Conservation (phyloP, 1,140 invertebrate genomes). For the Nymphalis io region DNA sequence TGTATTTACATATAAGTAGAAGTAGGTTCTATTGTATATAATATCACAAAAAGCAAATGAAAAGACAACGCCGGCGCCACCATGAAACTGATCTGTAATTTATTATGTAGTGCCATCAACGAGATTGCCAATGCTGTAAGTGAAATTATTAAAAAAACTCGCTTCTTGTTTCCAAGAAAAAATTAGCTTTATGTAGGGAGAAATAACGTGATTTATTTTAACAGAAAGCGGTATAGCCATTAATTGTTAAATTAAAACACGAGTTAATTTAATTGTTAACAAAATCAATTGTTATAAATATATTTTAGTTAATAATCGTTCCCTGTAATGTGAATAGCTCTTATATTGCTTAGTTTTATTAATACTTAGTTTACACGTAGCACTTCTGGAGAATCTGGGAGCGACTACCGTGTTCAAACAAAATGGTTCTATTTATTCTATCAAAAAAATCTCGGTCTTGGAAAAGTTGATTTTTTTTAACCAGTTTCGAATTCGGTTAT, state of each 20-base stretch:
- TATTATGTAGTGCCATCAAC: conserved; percentile 26
- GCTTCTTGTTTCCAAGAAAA: conserved; percentile 15
- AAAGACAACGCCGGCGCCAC: conserved; percentile 18
- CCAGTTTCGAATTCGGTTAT: no score
- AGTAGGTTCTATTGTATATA: not conserved
- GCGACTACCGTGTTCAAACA: no score
- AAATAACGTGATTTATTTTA: not conserved
- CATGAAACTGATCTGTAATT: conserved; percentile 27
- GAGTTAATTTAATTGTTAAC: not conserved
- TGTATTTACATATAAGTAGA: not conserved
- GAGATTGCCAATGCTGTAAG: conserved; percentile 24
- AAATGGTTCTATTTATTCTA: no score
- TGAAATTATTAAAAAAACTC: conserved; percentile 23
- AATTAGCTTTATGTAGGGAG: not conserved
- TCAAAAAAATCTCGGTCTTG: no score
- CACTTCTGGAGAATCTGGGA: no score
- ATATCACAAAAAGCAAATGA: not conserved
- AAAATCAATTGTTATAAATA: no score
- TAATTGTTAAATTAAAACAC: not conserved
- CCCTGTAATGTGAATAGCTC: no score
- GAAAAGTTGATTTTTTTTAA: no score
- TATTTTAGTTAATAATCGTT: no score
- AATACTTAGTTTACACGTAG: no score
- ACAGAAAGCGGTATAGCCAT: not conserved
- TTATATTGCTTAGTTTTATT: no score